A percentile compares a stretch with the other conserved stretches of the same genome.
Conservation (phyloP, 2,888 invertebrate genomes). For the Tuberolachnus salignus region DNA sequence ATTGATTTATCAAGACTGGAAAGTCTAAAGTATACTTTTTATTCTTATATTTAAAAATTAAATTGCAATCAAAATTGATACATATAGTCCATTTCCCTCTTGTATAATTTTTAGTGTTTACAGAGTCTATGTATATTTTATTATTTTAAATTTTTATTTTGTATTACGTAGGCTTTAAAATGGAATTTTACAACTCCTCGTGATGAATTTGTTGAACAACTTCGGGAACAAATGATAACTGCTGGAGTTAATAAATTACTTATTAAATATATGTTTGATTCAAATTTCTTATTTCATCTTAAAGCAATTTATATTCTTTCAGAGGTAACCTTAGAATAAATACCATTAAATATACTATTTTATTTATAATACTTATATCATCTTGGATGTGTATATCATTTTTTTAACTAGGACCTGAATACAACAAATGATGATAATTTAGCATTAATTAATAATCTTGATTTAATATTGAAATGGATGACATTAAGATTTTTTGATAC, state of each 20-base stretch:
- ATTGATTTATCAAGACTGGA: too few species aligned
- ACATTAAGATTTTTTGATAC: slow-evolving; percentile 97
- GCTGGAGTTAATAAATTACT: slow-evolving; percentile 87
- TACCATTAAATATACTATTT: not conserved
- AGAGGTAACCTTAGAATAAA: slow-evolving; percentile 65
- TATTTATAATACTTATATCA: too few species aligned
- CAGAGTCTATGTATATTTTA: too few species aligned
- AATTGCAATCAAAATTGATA: too few species aligned
- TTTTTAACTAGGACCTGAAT: slow-evolving; percentile 23
- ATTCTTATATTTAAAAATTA: too few species aligned
- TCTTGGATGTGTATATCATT: slow-evolving; percentile 1
- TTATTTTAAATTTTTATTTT: not conserved
- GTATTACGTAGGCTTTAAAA: slow-evolving; percentile 68
- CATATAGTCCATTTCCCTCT: too few species aligned
- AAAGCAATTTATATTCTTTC: slow-evolving; percentile 91
- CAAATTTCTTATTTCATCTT: slow-evolving; percentile 91
- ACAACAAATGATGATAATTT: slow-evolving; percentile 68
- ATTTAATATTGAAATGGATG: slow-evolving; percentile 94
- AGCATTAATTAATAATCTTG: slow-evolving; percentile 86
- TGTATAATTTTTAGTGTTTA: too few species aligned
- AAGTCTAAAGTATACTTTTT: too few species aligned
- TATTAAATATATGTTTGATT: slow-evolving; percentile 90
- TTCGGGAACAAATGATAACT: slow-evolving; percentile 87
- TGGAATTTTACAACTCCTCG: slow-evolving; percentile 95
- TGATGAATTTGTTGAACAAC: slow-evolving; percentile 89